Percentiles rank a stretch among this genome's conserved stretches.
Conservation (phyloP, 2,113 vertebrate genomes). For the Corythaeola cristata region DNA sequence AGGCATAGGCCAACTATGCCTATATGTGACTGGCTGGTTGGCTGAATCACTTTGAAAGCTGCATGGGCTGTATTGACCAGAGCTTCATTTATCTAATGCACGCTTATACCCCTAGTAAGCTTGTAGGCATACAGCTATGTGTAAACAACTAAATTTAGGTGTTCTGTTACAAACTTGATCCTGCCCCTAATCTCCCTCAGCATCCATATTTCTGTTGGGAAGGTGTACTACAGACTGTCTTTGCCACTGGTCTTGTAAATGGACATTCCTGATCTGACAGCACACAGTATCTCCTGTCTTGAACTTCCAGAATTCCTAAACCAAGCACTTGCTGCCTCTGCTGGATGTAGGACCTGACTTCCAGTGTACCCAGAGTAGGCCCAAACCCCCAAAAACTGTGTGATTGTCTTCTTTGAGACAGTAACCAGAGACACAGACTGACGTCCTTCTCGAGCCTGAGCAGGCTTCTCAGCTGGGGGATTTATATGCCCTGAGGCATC, state of each 20-base stretch:
- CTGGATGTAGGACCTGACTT: neutral
- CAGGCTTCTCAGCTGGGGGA: neutral
- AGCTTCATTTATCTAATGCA: neutral
- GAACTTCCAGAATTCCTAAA: neutral
- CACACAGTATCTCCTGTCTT: neutral
- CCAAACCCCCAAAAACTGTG: neutral
- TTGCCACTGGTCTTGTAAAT: neutral
- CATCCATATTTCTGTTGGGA: neutral
- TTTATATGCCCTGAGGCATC: neutral
- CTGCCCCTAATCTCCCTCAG: neutral
- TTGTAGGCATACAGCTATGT: neutral
- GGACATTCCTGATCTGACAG: neutral
- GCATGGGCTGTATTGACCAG: neutral
- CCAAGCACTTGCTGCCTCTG: neutral
- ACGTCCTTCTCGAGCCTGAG: neutral
- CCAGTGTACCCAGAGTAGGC: neutral
- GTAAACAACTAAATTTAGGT: neutral
- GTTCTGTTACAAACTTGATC: neutral
- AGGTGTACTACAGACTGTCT: neutral
- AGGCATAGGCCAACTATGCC: neutral
- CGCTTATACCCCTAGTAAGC: neutral
- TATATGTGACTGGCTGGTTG: neutral
- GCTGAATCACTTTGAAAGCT: neutral
- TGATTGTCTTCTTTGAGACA: neutral
- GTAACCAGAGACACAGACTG: neutral